phyloP scores from a whole-genome alignment of 2,888 invertebrate species.

The Malthinus seriepunctatus region DNA sequence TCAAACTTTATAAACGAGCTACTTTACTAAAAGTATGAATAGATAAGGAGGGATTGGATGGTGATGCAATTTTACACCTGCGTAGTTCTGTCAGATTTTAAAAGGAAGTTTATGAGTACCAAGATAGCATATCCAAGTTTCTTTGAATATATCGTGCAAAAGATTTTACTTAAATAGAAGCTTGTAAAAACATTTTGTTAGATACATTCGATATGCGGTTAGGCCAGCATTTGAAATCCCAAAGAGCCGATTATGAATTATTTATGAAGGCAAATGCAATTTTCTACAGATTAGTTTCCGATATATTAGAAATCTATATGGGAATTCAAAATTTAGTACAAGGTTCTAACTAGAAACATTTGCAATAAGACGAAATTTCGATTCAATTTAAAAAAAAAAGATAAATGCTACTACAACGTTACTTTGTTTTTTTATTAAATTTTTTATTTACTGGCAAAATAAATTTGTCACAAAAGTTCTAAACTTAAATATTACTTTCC shows the following conservation, averaged over 20 bases:
- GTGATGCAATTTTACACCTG: conserved; percentile 11
- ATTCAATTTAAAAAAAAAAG: conserved; percentile 23
- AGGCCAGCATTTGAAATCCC: conserved; percentile 24
- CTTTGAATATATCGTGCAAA: conserved; percentile 14
- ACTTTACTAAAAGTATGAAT: conserved; percentile 2
- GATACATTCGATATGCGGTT: conserved; percentile 26
- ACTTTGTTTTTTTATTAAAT: background rate
- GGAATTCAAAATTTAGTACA: conserved; percentile 15
- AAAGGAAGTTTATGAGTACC: conserved; percentile 6
- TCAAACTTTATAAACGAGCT: conserved; percentile 1
- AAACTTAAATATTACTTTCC: no score
- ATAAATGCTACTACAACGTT: conserved; percentile 1
- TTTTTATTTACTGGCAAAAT: no score
- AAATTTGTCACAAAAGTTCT: no score
- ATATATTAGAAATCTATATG: conserved; percentile 26
- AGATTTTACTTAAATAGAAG: conserved; percentile 22
- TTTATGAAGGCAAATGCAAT: conserved; percentile 42
- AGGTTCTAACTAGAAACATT: conserved; percentile 7
- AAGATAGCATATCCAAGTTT: conserved; percentile 16
- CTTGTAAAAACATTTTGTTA: conserved; percentile 28
- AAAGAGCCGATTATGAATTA: conserved; percentile 41
- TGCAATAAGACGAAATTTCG: conserved; percentile 31
- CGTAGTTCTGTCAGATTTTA: background rate
- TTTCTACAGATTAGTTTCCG: conserved; percentile 40
- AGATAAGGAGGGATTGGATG: conserved; percentile 12